Conservation (phyloP, 2,888 invertebrate genomes). For the Halictus ligatus region DNA sequence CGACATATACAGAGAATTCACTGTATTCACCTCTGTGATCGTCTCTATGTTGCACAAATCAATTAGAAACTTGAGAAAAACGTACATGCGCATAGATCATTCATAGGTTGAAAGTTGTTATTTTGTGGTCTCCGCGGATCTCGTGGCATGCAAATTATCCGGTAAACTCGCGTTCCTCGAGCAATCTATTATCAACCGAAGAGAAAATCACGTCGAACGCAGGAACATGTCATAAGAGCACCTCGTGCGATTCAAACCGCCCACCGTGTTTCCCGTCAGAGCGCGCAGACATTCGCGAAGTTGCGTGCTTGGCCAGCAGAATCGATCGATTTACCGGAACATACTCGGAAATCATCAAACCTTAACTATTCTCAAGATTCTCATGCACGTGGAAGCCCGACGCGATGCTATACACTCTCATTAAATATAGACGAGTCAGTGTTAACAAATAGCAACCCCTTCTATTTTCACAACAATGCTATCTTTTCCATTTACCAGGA, state of each 20-base stretch:
- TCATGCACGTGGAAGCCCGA: neutral
- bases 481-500: neutral
- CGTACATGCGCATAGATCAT: too few relatives aligned
- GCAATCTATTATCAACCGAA: neutral
- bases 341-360: slow-evolving; percentile 54
- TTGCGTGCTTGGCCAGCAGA: slow-evolving; percentile 45
- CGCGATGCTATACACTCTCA: slow-evolving; percentile 5
- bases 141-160: neutral
- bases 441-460: neutral
- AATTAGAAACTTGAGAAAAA: neutral
- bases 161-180: neutral
- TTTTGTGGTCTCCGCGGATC: neutral
- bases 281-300: slow-evolving; percentile 22
- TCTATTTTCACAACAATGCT: neutral
- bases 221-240: slow-evolving; percentile 9
- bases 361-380: slow-evolving; percentile 42
- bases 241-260: slow-evolving; percentile 23
- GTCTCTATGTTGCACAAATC: neutral
- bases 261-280: slow-evolving; percentile 10
- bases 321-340: slow-evolving; percentile 62
- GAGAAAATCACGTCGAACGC: neutral
- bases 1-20: too few relatives aligned
- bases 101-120: neutral
- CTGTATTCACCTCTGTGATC: neutral
- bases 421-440: neutral